Conservation (phyloP, 2,888 invertebrate species). For the Ormyrus rosae region DNA sequence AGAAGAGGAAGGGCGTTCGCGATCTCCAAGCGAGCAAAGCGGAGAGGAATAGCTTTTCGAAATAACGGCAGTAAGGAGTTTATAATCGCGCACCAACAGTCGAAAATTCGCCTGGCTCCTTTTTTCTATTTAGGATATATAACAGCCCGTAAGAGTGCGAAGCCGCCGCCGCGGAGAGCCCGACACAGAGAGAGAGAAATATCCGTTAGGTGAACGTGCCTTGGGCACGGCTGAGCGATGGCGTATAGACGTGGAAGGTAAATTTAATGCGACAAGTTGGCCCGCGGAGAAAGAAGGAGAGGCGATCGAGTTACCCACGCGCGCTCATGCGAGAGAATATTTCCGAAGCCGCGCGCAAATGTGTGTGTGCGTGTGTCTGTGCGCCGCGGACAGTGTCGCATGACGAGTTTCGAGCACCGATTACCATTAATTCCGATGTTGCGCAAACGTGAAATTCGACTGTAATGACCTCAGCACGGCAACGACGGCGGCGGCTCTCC, state of each 20-base stretch:
- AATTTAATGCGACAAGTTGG: constrained; percentile 52
- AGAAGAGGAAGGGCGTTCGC: not conserved
- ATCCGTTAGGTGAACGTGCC: too few relatives aligned
- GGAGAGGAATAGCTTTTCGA: too few relatives aligned
- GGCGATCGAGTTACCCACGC: constrained; percentile 51
- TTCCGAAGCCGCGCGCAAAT: not conserved
- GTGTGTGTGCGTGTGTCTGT: not conserved
- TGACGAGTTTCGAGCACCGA: constrained; percentile 58
- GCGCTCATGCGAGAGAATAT: constrained; percentile 42
- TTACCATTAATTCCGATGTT: constrained; percentile 63
- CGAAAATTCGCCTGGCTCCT: too few relatives aligned
- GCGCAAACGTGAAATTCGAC: constrained; percentile 66
- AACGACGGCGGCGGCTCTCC: not conserved
- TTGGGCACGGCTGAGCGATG: constrained; percentile 2
- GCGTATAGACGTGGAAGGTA: constrained; percentile 24
- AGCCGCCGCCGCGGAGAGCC: too few relatives aligned
- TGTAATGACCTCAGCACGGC: constrained; percentile 60
- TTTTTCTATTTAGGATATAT: too few relatives aligned
- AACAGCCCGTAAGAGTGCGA: too few relatives aligned
- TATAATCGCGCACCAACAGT: not conserved
- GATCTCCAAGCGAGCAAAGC: not conserved
- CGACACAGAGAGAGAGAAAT: too few relatives aligned
- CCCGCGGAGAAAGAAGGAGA: constrained; percentile 6
- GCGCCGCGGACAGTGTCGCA: constrained; percentile 37
- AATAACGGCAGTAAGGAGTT: constrained; percentile 22